phyloP scores from a whole-genome alignment of 2,113 vertebrate genomes.

The Centropristis striata region DNA sequence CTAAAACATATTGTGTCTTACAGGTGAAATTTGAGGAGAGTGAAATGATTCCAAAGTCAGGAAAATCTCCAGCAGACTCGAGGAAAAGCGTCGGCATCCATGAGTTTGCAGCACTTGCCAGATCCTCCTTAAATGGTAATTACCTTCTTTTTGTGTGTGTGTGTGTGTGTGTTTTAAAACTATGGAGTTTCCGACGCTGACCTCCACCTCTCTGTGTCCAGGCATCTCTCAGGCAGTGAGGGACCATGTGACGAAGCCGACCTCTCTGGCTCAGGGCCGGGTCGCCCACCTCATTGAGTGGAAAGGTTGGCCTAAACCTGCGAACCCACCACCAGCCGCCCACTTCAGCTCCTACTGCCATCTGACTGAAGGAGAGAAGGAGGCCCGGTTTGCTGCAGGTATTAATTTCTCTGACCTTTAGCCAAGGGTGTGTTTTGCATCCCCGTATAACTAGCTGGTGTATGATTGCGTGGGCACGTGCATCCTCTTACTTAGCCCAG shows the following conservation, averaged over 20 bases:
- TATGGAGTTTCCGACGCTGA: neutral
- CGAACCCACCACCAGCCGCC: constrained; percentile 85
- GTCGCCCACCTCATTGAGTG: constrained; percentile 98
- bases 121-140: constrained; percentile 95
- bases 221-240: constrained; percentile 98
- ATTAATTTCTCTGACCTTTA: constrained; percentile 22
- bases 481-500: constrained; percentile 38
- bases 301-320: constrained; percentile 97
- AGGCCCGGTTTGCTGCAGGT: constrained; percentile 97
- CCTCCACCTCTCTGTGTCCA: constrained; percentile 49
- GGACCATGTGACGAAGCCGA: constrained; percentile 98
- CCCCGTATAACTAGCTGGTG: neutral
- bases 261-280: constrained; percentile 97
- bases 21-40: constrained; percentile 96
- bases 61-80: constrained; percentile 81
- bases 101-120: constrained; percentile 96
- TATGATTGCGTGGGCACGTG: constrained; percentile 3
- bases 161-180: too few relatives aligned
- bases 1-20: constrained; percentile 21
- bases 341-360: constrained; percentile 96
- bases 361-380: constrained; percentile 96
- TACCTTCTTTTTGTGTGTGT: neutral
- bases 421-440: neutral
- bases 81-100: constrained; percentile 96
- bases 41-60: constrained; percentile 98